Conservation (phyloP, 1,140 invertebrate species). For the Bombus impatiens region DNA sequence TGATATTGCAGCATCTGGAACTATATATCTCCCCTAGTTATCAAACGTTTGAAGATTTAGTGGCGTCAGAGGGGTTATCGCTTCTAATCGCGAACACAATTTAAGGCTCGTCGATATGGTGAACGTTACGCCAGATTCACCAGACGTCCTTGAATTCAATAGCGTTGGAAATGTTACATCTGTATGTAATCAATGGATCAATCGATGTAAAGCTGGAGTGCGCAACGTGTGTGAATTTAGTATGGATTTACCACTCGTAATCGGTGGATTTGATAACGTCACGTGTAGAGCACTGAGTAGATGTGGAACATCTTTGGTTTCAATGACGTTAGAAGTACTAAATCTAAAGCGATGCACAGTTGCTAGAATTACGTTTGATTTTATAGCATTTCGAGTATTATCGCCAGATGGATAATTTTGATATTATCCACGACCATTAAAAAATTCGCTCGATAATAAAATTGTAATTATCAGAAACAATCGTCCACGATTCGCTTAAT, state of each 20-base stretch:
- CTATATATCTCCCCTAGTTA: not conserved
- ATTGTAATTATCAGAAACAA: not conserved
- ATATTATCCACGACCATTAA: not conserved
- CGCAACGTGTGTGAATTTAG: not conserved
- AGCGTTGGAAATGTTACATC: not conserved
- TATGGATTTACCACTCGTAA: not conserved
- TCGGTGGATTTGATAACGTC: not conserved
- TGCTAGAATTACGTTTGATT: no score
- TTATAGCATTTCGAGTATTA: no score
- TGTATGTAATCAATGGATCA: not conserved
- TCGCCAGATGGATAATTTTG: no score
- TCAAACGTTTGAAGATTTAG: not conserved
- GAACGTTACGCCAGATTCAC: not conserved
- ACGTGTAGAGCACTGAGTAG: not conserved
- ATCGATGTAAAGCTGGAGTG: not conserved
- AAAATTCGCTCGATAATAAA: not conserved
- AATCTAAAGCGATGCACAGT: not conserved
- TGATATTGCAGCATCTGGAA: not conserved
- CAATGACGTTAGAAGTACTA: not conserved
- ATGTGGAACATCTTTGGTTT: not conserved
- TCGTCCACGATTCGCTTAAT: not conserved
- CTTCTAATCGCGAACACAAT: not conserved
- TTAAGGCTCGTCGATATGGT: not conserved
- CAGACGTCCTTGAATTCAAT: slow-evolving; percentile 9
- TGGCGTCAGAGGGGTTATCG: not conserved